A percentile compares a stretch with the other conserved stretches of the same genome.
phyloP scores from a whole-genome alignment of 2,113 vertebrate genomes.

The Crotalus helleri region DNA sequence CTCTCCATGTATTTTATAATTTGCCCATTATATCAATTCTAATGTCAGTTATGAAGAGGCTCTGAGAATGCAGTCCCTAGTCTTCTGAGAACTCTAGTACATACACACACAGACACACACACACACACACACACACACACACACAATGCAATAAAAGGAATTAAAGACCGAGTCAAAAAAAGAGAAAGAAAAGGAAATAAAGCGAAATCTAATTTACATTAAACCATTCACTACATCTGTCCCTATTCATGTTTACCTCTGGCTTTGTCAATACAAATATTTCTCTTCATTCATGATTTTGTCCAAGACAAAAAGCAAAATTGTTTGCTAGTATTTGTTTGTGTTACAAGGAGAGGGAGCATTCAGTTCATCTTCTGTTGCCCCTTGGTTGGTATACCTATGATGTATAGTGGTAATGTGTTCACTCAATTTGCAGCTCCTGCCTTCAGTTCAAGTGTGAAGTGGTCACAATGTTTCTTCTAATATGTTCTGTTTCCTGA shows the following conservation, averaged over 20 bases:
- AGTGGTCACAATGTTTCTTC: background rate
- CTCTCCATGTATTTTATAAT: background rate
- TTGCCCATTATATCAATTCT: background rate
- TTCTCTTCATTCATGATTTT: too few relatives aligned
- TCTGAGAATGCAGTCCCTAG: background rate
- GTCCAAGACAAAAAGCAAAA: too few relatives aligned
- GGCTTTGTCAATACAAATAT: too few relatives aligned
- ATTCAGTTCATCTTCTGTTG: background rate
- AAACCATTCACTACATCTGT: too few relatives aligned
- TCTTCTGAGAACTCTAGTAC: background rate
- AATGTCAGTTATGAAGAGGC: background rate
- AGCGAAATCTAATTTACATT: too few relatives aligned
- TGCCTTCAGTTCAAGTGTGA: background rate
- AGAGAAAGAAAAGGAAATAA: background rate
- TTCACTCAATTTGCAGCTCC: background rate
- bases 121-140: background rate
- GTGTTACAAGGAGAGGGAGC: fast-evolving
- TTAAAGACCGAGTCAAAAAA: background rate
- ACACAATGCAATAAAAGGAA: background rate
- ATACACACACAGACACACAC: background rate
- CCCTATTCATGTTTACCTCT: too few relatives aligned
- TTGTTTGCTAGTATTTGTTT: background rate
- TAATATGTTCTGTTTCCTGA: background rate
- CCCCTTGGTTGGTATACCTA: background rate
- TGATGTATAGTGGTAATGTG: background rate